A percentile compares a stretch with the other conserved stretches of the same genome.
These are phyloP conservation scores for Propithecus coquereli DNA, from an alignment of 2,113 vertebrate genomes.

Conservation along the genomic window DNA sequence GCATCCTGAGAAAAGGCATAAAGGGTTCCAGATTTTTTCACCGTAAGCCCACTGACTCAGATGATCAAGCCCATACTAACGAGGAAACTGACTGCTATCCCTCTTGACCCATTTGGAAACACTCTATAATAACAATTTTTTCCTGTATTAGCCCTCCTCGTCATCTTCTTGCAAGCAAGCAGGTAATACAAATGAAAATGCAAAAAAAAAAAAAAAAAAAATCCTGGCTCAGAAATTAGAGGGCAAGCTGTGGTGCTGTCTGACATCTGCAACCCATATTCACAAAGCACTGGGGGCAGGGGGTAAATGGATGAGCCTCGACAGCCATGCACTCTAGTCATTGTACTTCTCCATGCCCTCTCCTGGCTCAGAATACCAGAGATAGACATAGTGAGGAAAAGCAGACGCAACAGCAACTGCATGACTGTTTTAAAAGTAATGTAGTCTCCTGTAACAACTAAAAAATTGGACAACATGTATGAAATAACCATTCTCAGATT, in stretches of 20 bases:
- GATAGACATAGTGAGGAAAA: not conserved
- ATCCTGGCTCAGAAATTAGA: not conserved
- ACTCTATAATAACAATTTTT: not conserved
- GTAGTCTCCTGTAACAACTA: not conserved
- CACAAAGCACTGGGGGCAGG: not conserved
- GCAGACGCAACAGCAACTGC: not conserved
- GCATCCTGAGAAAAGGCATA: not conserved
- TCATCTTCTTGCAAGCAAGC: not conserved
- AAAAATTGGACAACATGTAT: not conserved
- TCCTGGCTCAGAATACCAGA: not conserved
- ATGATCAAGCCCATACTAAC: not conserved
- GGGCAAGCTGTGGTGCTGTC: not conserved
- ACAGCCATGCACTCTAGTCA: not conserved
- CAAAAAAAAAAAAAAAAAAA: not conserved
- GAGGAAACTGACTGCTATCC: not conserved
- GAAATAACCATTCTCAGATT: not conserved
- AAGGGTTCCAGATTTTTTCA: not conserved
- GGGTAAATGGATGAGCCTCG: rapidly evolving
- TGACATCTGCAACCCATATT: not conserved
- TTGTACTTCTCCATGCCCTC: not conserved
- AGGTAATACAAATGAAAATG: not conserved
- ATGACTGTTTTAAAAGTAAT: not conserved
- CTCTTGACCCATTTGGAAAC: not conserved
- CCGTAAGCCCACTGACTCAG: not conserved
- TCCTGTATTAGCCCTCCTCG: not conserved